Conservation (phyloP, 2,797 vertebrate species). For the Pseudochaenichthys georgianus region DNA sequence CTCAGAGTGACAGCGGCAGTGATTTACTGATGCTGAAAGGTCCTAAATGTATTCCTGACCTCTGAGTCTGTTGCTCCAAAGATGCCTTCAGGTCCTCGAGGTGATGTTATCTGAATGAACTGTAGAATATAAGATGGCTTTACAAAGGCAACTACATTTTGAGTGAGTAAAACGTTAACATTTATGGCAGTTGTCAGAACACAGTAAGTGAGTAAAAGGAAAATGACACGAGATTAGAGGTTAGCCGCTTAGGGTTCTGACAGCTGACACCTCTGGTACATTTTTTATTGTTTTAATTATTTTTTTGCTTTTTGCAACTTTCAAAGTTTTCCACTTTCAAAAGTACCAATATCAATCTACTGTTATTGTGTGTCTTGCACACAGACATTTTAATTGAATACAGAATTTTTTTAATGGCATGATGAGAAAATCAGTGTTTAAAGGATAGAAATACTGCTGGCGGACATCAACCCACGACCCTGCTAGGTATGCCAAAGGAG, state of each 20-base stretch:
- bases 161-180: conserved; percentile 6
- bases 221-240: background rate
- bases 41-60: conserved; percentile 36
- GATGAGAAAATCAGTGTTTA: conserved; percentile 33
- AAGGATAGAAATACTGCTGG: conserved; percentile 27
- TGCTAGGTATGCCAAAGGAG: conserved; percentile 11
- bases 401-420: background rate
- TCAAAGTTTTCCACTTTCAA: background rate
- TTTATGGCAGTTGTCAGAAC: background rate
- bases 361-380: background rate
- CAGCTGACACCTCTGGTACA: background rate
- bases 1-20: conserved; percentile 20
- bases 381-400: background rate
- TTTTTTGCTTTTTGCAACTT: background rate
- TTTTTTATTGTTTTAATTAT: background rate
- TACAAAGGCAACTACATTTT: background rate
- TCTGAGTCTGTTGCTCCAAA: conserved; percentile 1
- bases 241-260: background rate
- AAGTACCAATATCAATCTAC: background rate
- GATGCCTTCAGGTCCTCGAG: conserved; percentile 31
- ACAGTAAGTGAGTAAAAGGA: background rate
- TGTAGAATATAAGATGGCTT: conserved; percentile 43
- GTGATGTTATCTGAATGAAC: conserved; percentile 37
- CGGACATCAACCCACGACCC: conserved; percentile 27
- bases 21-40: conserved; percentile 49